phyloP scores from a whole-genome alignment of 2,797 vertebrate species.

The Balearica regulorum region DNA sequence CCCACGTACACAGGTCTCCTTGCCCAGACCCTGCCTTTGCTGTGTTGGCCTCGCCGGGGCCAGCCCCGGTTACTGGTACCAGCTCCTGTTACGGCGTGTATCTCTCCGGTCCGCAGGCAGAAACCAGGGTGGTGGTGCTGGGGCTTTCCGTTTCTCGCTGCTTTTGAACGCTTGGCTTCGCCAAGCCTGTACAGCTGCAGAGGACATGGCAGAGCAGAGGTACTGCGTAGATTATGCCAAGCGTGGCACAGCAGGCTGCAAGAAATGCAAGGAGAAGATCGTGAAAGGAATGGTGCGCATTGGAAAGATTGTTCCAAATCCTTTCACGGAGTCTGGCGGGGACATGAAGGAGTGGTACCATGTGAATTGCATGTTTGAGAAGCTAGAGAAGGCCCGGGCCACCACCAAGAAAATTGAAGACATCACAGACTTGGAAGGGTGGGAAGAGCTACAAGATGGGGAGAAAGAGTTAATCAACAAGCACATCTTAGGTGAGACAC shows the following conservation, averaged over 20 bases:
- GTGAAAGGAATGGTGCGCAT: slow-evolving; percentile 90
- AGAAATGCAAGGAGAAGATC: slow-evolving; percentile 99
- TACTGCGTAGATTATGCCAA: slow-evolving; percentile 97
- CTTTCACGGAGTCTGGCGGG: slow-evolving; percentile 93
- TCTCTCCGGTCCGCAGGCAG: not conserved
- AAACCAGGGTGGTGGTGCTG: not conserved
- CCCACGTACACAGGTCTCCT: not conserved
- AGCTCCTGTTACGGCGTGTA: not conserved
- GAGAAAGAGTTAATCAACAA: slow-evolving; percentile 91
- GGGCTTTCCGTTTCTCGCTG: not conserved
- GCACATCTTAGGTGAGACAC: slow-evolving; percentile 80
- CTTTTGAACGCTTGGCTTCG: not conserved
- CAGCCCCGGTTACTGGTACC: not conserved
- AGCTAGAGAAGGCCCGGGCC: slow-evolving; percentile 89
- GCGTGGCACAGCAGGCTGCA: slow-evolving; percentile 93
- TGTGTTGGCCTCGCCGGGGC: not conserved
- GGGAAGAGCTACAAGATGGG: slow-evolving; percentile 90
- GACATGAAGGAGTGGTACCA: slow-evolving; percentile 99
- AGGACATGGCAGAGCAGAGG: slow-evolving; percentile 91
- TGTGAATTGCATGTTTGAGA: slow-evolving; percentile 95
- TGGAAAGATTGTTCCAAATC: slow-evolving; percentile 94
- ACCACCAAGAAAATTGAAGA: slow-evolving; percentile 97
- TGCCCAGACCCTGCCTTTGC: not conserved
- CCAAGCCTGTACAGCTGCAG: slow-evolving; percentile 25
- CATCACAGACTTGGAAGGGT: slow-evolving; percentile 94